phyloP scores from a whole-genome alignment of 1,140 invertebrate genomes.

The Pseudachorutes palmiensis region DNA sequence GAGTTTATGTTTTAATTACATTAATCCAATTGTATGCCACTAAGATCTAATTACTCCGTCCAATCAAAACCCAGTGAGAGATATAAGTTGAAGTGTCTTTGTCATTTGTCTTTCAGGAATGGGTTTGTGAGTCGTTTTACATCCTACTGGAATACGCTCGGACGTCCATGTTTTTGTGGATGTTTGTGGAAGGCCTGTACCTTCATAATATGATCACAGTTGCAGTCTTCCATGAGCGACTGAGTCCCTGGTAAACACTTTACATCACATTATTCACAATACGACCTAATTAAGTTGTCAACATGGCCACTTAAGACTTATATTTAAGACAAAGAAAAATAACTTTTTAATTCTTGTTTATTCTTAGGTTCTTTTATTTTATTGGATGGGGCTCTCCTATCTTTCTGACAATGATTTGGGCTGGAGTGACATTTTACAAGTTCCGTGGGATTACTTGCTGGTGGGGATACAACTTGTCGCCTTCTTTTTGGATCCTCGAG shows the following conservation, averaged over 20 bases:
- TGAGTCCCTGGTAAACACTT: conserved; percentile 24
- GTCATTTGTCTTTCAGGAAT: neutral
- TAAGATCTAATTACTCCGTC: too few relatives aligned
- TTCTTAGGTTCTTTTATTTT: conserved; percentile 43
- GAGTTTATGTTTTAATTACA: too few relatives aligned
- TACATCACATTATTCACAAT: neutral
- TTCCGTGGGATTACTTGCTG: conserved; percentile 42
- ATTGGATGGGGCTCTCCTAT: conserved; percentile 52
- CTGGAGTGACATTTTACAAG: conserved; percentile 39
- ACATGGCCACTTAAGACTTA: neutral
- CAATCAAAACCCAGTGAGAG: too few relatives aligned
- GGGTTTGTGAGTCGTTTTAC: conserved; percentile 50
- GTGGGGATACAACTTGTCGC: conserved; percentile 45
- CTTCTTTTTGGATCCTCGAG: conserved; percentile 47
- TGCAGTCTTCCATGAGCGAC: conserved; percentile 44
- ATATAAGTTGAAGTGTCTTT: neutral
- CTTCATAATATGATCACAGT: conserved; percentile 51
- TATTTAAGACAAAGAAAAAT: conserved; percentile 10
- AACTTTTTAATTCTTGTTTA: conserved; percentile 2
- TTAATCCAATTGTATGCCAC: too few relatives aligned
- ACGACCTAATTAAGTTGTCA: neutral
- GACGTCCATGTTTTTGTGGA: conserved; percentile 54
- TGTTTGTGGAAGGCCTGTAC: conserved; percentile 53
- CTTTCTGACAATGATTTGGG: conserved; percentile 44
- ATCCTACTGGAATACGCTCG: conserved; percentile 51